Base-by-base conservation (phyloP, 2,797 vertebrate species). In the Sitta carolinensis region DNA sequence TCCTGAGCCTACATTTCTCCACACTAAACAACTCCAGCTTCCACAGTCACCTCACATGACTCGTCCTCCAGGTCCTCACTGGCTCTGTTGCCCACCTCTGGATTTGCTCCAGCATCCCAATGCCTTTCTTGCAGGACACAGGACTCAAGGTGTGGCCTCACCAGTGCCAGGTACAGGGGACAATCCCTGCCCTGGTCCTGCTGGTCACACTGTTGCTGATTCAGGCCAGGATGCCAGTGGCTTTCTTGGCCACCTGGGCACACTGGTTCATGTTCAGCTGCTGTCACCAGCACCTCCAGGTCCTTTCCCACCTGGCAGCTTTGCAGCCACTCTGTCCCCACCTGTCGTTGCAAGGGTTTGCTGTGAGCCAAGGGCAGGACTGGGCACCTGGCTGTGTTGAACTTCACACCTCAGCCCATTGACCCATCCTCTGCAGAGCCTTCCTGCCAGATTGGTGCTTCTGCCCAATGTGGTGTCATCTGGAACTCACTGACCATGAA, bases 141-240 rank as follows among this genome's bases (percentile, higher is more conserved):
- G 32, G 0, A 32, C 11, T n/a, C 1, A 0, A 84, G 14, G 5
- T 25, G 15, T 3, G 3, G 1, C 50, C 16, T 48, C 62, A 58
- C 1, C 30, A 25, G 3, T 15, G 22, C 21, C 0, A 0, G 27
- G 17, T 10, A 6, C 27, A 40, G 25, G 11, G 3, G 1, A 25
- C 16, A 10, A 22, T 40, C 21, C 3, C 42, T 47, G 9, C 6
- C 7, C 19, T 81, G 4, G 1, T 40, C 19, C 52, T 62, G 26
- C n/a, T 61, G 43, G 16, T 5, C 64, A 19, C 48, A 3, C 16
- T 5, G 0, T 16, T 42, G 14, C 27, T 42, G n/a, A 26, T 13
- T 0, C n/a, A 67, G 15, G 5, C 26, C 54, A 51, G 30, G 32
- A 27, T 38, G 16, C 9, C 9, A 1, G 0, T 66, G 52, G 8